Evolutionary conservation across 1,140 invertebrate species (phyloP).

Genomic region (Araneus ventricosus): DNA sequence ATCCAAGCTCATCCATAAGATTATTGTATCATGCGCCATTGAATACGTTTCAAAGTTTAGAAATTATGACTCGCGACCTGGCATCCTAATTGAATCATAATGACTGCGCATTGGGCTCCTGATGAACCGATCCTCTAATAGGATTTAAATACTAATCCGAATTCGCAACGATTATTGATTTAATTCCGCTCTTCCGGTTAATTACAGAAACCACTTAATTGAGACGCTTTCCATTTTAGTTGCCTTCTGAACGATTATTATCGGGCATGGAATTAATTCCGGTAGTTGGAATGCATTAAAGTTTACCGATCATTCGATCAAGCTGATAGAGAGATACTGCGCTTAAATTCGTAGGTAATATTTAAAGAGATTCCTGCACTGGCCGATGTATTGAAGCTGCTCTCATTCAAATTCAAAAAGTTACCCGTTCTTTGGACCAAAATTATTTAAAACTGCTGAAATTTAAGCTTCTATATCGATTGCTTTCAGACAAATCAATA

Average conservation of each 20-base stretch:
- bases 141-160: slow-evolving; percentile 6
- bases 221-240: neutral
- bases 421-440: no score
- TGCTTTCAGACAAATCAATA: no score
- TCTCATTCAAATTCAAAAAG: no score
- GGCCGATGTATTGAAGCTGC: no score
- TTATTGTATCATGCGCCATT: neutral
- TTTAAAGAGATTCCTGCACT: no score
- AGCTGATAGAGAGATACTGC: neutral
- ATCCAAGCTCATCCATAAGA: neutral
- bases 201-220: slow-evolving; percentile 7
- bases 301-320: neutral
- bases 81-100: neutral
- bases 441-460: no score
- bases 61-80: neutral
- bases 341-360: no score
- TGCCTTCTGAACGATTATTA: neutral
- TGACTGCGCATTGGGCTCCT: neutral
- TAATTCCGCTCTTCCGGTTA: neutral
- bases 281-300: neutral
- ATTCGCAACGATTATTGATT: neutral
- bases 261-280: neutral
- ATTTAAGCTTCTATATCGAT: no score
- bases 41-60: neutral
- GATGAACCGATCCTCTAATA: neutral